phyloP scores from a whole-genome alignment of 2,888 invertebrate genomes.

The Phorcus lineatus region DNA sequence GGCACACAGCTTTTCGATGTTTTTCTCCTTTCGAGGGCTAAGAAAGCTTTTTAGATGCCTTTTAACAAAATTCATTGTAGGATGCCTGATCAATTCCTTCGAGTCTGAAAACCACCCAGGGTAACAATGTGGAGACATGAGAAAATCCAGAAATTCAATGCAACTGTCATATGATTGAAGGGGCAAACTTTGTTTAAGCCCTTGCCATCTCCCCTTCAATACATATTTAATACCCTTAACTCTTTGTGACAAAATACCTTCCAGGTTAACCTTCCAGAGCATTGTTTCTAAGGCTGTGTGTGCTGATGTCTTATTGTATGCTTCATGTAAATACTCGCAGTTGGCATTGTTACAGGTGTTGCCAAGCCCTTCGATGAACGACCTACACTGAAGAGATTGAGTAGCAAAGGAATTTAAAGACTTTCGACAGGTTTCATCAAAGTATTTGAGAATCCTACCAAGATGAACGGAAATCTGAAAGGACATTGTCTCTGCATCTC shows the following conservation, averaged over 20 bases:
- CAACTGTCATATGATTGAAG: too few relatives aligned
- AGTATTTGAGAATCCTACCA: not conserved
- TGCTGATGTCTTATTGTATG: not conserved
- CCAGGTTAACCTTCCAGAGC: not conserved
- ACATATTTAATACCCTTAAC: not conserved
- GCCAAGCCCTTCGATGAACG: not conserved
- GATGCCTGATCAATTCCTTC: too few relatives aligned
- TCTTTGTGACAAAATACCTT: not conserved
- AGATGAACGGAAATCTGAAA: not conserved
- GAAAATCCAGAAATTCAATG: too few relatives aligned
- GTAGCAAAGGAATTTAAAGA: not conserved
- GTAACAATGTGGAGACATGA: too few relatives aligned
- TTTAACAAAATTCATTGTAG: too few relatives aligned
- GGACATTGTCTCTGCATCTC: not conserved
- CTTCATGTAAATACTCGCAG: not conserved
- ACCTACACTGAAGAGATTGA: not conserved
- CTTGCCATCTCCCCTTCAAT: too few relatives aligned
- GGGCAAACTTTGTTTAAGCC: too few relatives aligned
- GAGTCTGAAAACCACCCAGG: too few relatives aligned
- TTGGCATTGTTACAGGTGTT: not conserved
- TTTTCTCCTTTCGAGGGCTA: too few relatives aligned
- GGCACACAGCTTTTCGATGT: too few relatives aligned
- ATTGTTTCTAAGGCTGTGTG: not conserved
- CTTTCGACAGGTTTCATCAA: not conserved
- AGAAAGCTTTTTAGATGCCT: too few relatives aligned